Evolutionary conservation across 23 tunicate genomes (phyloP).

Genomic region (Halocynthia aurantium): DNA sequence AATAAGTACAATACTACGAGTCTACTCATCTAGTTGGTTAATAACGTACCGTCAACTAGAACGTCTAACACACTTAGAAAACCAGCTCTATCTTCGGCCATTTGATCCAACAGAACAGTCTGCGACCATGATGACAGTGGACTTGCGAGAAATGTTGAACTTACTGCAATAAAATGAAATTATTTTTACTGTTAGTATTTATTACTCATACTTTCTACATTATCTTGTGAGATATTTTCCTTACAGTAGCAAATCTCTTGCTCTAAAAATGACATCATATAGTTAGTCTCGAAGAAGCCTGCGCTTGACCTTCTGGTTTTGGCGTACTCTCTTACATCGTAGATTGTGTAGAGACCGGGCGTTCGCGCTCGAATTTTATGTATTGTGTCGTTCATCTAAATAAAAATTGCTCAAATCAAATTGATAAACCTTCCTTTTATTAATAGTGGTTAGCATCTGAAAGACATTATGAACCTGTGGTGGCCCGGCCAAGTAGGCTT

Average conservation of each 20-base stretch:
- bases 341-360: slow-evolving; percentile 31
- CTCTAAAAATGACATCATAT: slow-evolving; percentile 72
- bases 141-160: slow-evolving; percentile 66
- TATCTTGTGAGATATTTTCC: slow-evolving; percentile 3
- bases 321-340: slow-evolving; percentile 70
- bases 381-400: slow-evolving; percentile 49
- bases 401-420: not conserved
- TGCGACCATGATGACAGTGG: slow-evolving; percentile 98
- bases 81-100: slow-evolving; percentile 25
- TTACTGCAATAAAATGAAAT: slow-evolving; percentile 19
- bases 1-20: not conserved
- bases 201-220: not conserved
- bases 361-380: slow-evolving; percentile 24
- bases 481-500: slow-evolving; percentile 62
- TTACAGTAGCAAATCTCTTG: slow-evolving; percentile 93
- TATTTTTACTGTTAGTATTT: not conserved
- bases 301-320: slow-evolving; percentile 15
- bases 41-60: slow-evolving; percentile 48
- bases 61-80: slow-evolving; percentile 71
- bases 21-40: not conserved
- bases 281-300: slow-evolving; percentile 68
- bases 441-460: too few relatives aligned
- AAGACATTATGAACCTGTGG: slow-evolving; percentile 52
- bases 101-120: slow-evolving; percentile 84
- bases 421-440: too few relatives aligned